Evolutionary conservation across 2,797 vertebrate genomes (phyloP).

Genomic region (Amniataba percoides): DNA sequence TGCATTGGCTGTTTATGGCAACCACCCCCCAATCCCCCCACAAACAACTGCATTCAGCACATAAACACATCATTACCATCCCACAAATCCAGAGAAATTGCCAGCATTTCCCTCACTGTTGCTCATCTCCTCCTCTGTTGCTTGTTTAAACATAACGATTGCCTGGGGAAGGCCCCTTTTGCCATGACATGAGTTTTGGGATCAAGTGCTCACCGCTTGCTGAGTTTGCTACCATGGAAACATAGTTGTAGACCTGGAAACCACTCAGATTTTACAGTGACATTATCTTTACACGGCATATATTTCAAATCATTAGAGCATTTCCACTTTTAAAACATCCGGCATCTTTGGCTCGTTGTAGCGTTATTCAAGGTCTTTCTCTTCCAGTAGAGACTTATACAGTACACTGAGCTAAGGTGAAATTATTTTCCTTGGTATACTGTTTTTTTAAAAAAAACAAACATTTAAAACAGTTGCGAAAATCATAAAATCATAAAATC

Average conservation of each 20-base stretch:
- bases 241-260: neutral
- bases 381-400: neutral
- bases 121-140: neutral
- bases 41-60: neutral
- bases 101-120: neutral
- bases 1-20: neutral
- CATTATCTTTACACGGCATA: neutral
- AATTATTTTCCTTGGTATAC: neutral
- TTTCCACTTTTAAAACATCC: neutral
- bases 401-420: neutral
- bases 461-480: too few relatives aligned
- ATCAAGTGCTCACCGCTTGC: neutral
- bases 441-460: too few relatives aligned
- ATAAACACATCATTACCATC: neutral
- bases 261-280: neutral
- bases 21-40: too few relatives aligned
- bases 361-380: neutral
- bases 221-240: neutral
- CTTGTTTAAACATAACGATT: neutral
- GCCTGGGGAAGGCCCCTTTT: neutral
- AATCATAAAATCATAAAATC: too few relatives aligned
- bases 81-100: neutral
- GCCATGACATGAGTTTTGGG: neutral
- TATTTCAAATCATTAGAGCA: neutral
- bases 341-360: neutral